These are phyloP conservation scores for Perithous albicinctus DNA, from an alignment of 2,888 invertebrate species.

Conservation along the genomic window DNA sequence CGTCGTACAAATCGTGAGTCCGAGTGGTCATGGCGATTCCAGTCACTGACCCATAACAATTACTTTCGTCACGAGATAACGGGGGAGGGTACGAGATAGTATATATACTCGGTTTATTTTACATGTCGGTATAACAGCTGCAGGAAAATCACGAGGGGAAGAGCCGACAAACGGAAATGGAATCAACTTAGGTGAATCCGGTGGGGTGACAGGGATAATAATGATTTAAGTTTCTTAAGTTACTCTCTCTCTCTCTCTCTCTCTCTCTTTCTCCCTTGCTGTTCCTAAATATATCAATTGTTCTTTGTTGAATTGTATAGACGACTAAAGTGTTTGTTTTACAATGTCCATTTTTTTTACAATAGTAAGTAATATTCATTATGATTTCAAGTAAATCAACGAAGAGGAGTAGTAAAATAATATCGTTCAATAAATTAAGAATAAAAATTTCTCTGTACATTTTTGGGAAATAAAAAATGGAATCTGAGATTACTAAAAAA, in stretches of 20 bases:
- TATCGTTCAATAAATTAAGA: neutral
- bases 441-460: too few relatives aligned
- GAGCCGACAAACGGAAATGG: constrained; percentile 81
- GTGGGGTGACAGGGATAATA: constrained; percentile 67
- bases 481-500: too few relatives aligned
- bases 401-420: neutral
- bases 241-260: too few relatives aligned
- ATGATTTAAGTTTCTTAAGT: constrained; percentile 50
- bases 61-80: constrained; percentile 72
- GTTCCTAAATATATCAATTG: neutral
- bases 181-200: constrained; percentile 81
- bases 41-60: constrained; percentile 83
- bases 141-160: constrained; percentile 67
- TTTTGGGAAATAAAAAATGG: too few relatives aligned
- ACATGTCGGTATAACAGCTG: constrained; percentile 66
- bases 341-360: neutral
- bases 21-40: constrained; percentile 46
- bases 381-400: neutral
- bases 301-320: too few relatives aligned
- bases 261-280: too few relatives aligned
- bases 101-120: constrained; percentile 67
- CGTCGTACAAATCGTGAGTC: constrained; percentile 26
- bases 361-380: neutral
- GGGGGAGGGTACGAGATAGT: constrained; percentile 65
- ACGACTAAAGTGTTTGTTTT: neutral